A percentile compares a stretch with the other conserved stretches of the same genome.
Evolutionary conservation across 1,140 invertebrate species (phyloP).

Genomic region (Atta texana): DNA sequence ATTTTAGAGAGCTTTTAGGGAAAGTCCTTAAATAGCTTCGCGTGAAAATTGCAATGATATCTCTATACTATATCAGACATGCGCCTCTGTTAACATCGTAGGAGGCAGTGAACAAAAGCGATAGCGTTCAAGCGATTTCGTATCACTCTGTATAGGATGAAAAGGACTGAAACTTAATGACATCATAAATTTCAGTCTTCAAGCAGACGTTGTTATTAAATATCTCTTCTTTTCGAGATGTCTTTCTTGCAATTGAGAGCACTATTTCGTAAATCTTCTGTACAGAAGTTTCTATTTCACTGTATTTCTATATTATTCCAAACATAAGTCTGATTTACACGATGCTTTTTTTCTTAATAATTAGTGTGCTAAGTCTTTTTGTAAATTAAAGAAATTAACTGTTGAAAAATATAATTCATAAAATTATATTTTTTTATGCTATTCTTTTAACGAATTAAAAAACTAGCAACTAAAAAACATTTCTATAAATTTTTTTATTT

Average conservation of each 20-base stretch:
- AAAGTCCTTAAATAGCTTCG: conserved; percentile 19
- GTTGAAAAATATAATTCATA: no score
- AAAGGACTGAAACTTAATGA: conserved; percentile 8
- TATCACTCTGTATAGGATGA: neutral
- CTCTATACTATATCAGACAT: conserved; percentile 3
- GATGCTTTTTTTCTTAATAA: no score
- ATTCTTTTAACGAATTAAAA: no score
- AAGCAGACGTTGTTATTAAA: conserved; percentile 22
- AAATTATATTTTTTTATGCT: no score
- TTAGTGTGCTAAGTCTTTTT: no score
- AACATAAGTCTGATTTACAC: no score
- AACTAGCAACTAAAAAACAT: no score
- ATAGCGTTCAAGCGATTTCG: conserved; percentile 7
- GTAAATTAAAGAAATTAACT: no score
- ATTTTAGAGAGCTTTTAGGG: neutral
- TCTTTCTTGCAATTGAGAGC: neutral
- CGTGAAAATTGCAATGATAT: conserved; percentile 32
- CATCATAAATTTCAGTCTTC: conserved; percentile 28
- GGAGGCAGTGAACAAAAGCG: neutral
- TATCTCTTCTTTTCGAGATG: neutral
- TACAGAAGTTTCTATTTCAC: neutral
- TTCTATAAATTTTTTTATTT: no score
- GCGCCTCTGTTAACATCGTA: neutral
- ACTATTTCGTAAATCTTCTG: neutral
- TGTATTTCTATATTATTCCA: neutral